These are phyloP conservation scores for Caenorhabditis tropicalis DNA, from an alignment of 1,140 invertebrate genomes.

Conservation along the genomic window DNA sequence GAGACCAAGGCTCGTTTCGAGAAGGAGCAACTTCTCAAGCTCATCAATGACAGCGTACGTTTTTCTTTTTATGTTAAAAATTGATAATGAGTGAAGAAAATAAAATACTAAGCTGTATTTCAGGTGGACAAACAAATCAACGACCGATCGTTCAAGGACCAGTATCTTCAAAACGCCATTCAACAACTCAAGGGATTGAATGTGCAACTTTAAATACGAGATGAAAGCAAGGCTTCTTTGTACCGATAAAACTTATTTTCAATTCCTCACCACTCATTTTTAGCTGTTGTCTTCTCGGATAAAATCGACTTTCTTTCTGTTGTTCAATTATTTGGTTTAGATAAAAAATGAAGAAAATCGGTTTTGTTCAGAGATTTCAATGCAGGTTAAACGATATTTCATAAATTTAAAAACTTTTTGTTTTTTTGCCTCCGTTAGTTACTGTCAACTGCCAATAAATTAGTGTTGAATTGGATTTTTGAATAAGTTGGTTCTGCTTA, in stretches of 20 bases:
- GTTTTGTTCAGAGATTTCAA: neutral
- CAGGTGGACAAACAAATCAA: conserved; percentile 54
- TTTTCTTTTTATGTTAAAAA: conserved; percentile 8
- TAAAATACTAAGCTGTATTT: too few species aligned
- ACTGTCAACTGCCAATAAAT: neutral
- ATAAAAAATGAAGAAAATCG: conserved; percentile 25
- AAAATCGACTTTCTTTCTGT: conserved; percentile 28
- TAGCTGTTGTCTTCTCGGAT: conserved; percentile 41
- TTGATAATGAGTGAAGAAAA: neutral
- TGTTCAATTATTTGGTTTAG: conserved; percentile 27
- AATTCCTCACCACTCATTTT: conserved; percentile 21
- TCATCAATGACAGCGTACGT: conserved; percentile 62
- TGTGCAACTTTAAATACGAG: conserved; percentile 50
- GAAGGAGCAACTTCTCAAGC: conserved; percentile 65
- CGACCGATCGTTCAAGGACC: conserved; percentile 66
- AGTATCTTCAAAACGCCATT: conserved; percentile 70
- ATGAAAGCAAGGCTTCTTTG: neutral
- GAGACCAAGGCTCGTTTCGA: conserved; percentile 70
- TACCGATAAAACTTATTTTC: conserved; percentile 37
- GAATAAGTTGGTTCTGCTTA: too few species aligned
- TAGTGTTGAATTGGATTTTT: neutral
- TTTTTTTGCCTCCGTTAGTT: neutral
- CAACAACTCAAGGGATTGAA: conserved; percentile 61
- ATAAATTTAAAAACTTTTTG: neutral
- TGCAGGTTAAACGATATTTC: neutral